Evolutionary conservation across 2,797 vertebrate species (phyloP).

Genomic region (Leontopithecus rosalia): DNA sequence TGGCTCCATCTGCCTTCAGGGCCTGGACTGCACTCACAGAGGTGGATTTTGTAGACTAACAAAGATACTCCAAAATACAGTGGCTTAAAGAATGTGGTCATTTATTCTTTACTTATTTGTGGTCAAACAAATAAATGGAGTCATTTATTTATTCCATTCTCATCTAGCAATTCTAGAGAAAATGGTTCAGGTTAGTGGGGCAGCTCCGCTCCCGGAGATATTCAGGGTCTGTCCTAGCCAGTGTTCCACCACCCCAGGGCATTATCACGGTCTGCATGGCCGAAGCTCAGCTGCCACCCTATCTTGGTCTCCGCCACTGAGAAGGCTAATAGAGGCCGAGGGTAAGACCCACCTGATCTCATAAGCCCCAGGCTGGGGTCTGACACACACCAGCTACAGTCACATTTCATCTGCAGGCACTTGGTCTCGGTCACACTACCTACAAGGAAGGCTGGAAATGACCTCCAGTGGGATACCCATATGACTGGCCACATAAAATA

Average conservation of each 20-base stretch:
- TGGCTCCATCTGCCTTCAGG: neutral
- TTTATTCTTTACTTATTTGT: too few species aligned
- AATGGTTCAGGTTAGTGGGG: neutral
- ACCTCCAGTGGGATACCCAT: neutral
- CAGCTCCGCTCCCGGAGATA: rapidly evolving
- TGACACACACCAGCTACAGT: neutral
- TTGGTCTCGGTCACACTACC: neutral
- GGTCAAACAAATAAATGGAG: too few species aligned
- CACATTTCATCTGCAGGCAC: neutral
- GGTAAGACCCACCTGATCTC: neutral
- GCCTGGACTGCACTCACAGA: neutral
- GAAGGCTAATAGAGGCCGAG: neutral
- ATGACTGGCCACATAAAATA: neutral
- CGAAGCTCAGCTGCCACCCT: neutral
- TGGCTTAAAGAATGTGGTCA: neutral
- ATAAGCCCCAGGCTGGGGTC: neutral
- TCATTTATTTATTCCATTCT: neutral
- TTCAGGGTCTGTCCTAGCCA: neutral
- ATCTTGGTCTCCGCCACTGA: neutral
- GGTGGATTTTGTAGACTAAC: neutral
- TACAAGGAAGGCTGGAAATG: neutral
- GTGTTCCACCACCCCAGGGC: neutral
- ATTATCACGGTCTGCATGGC: rapidly evolving
- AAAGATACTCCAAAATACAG: too few species aligned
- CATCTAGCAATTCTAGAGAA: neutral